Evolutionary conservation across 2,797 vertebrate genomes (phyloP).

Genomic region (Pyrrhura leucotis): DNA sequence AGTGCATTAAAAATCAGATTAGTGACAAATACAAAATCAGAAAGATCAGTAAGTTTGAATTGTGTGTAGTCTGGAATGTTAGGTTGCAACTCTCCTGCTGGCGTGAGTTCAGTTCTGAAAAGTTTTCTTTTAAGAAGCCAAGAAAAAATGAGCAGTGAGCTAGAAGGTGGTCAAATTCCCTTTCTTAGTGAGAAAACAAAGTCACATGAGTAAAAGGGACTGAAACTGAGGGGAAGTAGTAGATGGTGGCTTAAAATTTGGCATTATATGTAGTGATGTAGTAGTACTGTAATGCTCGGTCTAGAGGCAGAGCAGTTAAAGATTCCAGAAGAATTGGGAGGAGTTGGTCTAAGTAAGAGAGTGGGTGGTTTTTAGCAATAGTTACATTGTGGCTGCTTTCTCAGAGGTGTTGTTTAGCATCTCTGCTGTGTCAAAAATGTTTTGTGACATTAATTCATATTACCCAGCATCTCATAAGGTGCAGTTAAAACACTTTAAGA

Average conservation of each 20-base stretch:
- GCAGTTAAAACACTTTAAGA: background rate
- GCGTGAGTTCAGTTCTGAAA: background rate
- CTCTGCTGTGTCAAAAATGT: background rate
- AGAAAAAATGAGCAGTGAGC: background rate
- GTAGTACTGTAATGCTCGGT: background rate
- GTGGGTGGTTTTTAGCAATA: background rate
- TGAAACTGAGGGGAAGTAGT: background rate
- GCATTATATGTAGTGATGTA: background rate
- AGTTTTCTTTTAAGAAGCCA: background rate
- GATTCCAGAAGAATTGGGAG: background rate
- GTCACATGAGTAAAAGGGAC: background rate
- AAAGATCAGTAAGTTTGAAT: background rate
- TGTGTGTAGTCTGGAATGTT: background rate
- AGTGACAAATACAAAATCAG: background rate
- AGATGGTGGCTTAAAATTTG: background rate
- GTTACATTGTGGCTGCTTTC: background rate
- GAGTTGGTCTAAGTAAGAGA: background rate
- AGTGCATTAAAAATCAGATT: background rate
- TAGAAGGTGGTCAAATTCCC: background rate
- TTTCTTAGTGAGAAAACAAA: background rate
- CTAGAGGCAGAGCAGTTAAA: background rate
- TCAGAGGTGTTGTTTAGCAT: background rate
- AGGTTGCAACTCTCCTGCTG: background rate
- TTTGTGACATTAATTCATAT: background rate
- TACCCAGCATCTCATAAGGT: background rate